Percentiles rank a stretch among this genome's conserved stretches.
Conservation (phyloP, 2,888 invertebrate species). For the Lepetodrilus schrolli region DNA sequence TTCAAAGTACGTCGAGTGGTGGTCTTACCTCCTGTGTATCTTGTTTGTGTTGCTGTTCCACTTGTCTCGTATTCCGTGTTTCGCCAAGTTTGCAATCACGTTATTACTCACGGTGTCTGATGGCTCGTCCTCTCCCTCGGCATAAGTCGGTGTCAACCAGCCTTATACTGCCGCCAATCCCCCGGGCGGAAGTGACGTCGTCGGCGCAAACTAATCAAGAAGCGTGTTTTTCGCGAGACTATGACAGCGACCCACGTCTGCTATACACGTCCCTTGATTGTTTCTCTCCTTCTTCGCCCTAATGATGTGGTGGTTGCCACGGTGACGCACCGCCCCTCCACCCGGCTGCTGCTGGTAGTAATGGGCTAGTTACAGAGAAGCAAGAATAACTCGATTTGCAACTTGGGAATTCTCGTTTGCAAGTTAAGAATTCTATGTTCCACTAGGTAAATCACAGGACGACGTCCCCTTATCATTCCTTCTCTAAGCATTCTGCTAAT, state of each 20-base stretch:
- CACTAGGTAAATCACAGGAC: not conserved
- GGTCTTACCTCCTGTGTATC: not conserved
- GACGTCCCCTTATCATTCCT: not conserved
- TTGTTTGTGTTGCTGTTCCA: not conserved
- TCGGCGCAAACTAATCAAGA: slow-evolving; percentile 10
- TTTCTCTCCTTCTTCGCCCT: not conserved
- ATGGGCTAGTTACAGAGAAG: not conserved
- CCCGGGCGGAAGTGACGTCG: slow-evolving; percentile 12
- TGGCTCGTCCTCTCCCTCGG: not conserved
- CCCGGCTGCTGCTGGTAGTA: not conserved
- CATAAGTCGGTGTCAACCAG: not conserved
- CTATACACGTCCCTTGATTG: not conserved
- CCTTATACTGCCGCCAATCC: not conserved
- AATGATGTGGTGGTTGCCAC: slow-evolving; percentile 1
- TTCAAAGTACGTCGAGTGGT: too few relatives aligned
- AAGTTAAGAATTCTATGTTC: not conserved
- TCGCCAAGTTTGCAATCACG: not conserved
- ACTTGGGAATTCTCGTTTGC: not conserved
- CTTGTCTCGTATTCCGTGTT: not conserved
- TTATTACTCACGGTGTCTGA: not conserved
- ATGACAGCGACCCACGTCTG: not conserved
- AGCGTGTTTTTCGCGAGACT: not conserved
- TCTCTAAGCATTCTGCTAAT: not conserved
- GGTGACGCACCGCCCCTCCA: not conserved
- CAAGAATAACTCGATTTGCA: not conserved